A percentile compares a stretch with the other conserved stretches of the same genome.
Evolutionary conservation across 1,140 invertebrate species (phyloP).

Genomic region (Brachionus plicatilis): DNA sequence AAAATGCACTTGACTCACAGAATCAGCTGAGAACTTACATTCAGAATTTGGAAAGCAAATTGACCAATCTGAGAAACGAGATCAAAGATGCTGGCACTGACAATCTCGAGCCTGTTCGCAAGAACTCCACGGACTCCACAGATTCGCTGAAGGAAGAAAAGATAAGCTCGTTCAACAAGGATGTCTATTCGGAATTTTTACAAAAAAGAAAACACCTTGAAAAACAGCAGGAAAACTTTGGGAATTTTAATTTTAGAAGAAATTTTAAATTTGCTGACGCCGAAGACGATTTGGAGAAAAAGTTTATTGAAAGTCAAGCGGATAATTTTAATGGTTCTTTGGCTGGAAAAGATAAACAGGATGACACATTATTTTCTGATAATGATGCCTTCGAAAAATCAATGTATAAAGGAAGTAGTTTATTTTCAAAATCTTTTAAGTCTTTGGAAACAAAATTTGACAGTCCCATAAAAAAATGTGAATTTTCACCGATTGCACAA

Average conservation of each 20-base stretch:
- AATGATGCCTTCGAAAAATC: constrained; percentile 7
- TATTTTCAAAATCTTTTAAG: constrained; percentile 5
- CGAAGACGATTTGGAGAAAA: constrained; percentile 14
- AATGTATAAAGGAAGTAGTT: not conserved
- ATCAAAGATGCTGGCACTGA: not conserved
- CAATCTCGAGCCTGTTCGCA: not conserved
- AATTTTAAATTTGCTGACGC: not conserved
- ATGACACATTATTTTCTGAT: not conserved
- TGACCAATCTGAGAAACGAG: constrained; percentile 14
- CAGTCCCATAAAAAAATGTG: not conserved
- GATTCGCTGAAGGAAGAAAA: not conserved
- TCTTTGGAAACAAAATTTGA: not conserved
- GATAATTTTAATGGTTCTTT: not conserved
- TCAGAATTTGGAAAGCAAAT: not conserved
- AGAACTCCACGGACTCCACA: not conserved
- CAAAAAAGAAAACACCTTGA: not conserved
- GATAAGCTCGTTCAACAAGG: not conserved
- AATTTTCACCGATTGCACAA: not conserved
- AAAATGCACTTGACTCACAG: constrained; percentile 14
- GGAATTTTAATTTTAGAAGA: not conserved
- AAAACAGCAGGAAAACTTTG: constrained; percentile 4
- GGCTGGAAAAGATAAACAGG: not conserved
- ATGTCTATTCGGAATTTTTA: constrained; percentile 19
- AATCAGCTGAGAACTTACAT: constrained; percentile 27
- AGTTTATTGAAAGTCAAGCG: not conserved